Conservation (phyloP, 2,888 invertebrate genomes). For the Lycocerus yunnanus region DNA sequence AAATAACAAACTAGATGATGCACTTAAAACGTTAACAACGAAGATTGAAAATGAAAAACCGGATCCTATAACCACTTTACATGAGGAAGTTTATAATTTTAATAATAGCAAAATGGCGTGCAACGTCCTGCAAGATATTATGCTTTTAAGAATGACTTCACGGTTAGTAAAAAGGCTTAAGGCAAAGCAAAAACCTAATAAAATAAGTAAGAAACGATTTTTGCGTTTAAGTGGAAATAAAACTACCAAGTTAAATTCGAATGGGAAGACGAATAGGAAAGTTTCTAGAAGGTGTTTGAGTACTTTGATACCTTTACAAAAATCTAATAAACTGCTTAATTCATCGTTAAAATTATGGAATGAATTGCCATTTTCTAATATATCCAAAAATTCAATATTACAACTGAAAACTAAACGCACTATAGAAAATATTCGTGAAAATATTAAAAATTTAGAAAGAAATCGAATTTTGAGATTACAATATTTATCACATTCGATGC, state of each 20-base stretch:
- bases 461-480: background rate
- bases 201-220: conserved; percentile 5
- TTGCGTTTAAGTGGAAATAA: background rate
- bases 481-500: background rate
- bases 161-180: conserved; percentile 1
- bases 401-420: background rate
- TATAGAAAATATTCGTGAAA: background rate
- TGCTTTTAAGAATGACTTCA: conserved; percentile 23
- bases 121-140: conserved; percentile 27
- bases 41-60: background rate
- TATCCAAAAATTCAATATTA: background rate
- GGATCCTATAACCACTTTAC: background rate
- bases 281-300: background rate
- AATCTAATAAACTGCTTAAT: background rate
- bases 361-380: conserved; percentile 6
- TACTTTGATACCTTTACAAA: background rate
- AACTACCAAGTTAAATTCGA: background rate
- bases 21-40: background rate
- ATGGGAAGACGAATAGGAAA: background rate
- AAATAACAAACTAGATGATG: background rate
- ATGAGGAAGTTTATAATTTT: background rate
- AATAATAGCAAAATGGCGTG: conserved; percentile 13
- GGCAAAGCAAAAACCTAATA: conserved; percentile 10
- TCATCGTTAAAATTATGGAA: background rate
- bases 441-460: background rate